A percentile compares a stretch with the other conserved stretches of the same genome.
These are phyloP conservation scores for Hydroisotoma schaefferi DNA, from an alignment of 2,888 invertebrate genomes.

Conservation along the genomic window DNA sequence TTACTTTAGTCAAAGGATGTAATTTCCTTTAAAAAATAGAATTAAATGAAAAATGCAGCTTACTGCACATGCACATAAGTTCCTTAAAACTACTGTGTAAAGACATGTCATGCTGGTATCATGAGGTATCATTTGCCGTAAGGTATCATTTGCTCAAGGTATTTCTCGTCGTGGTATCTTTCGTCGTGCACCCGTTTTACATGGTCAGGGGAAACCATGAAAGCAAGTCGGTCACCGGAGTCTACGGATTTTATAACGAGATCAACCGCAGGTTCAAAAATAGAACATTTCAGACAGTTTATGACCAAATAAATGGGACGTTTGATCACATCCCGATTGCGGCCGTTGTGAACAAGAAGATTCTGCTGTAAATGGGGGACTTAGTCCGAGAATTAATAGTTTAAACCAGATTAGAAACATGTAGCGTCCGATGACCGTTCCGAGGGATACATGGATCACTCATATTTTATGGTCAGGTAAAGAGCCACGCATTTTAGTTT, in stretches of 20 bases:
- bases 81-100: no score
- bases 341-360: constrained; percentile 16
- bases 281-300: not conserved
- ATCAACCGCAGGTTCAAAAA: constrained; percentile 9
- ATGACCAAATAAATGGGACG: constrained; percentile 53
- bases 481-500: not conserved
- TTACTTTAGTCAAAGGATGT: no score
- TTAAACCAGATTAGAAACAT: constrained; percentile 14
- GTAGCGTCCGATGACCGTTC: constrained; percentile 9
- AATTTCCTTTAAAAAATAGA: no score
- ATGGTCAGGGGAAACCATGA: constrained; percentile 59
- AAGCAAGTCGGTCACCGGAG: constrained; percentile 57
- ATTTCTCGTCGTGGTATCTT: constrained; percentile 57
- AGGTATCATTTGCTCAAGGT: constrained; percentile 57
- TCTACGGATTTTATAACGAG: constrained; percentile 60
- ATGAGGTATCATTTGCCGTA: no score
- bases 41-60: no score
- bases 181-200: constrained; percentile 59
- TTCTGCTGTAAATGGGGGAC: constrained; percentile 38
- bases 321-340: constrained; percentile 58
- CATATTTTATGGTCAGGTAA: constrained; percentile 27
- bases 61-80: no score
- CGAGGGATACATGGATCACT: constrained; percentile 7
- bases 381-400: constrained; percentile 14
- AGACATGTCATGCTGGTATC: no score